A percentile compares a stretch with the other conserved stretches of the same genome.
Evolutionary conservation across 2,113 vertebrate genomes (phyloP).

Genomic region (Strigops habroptila): DNA sequence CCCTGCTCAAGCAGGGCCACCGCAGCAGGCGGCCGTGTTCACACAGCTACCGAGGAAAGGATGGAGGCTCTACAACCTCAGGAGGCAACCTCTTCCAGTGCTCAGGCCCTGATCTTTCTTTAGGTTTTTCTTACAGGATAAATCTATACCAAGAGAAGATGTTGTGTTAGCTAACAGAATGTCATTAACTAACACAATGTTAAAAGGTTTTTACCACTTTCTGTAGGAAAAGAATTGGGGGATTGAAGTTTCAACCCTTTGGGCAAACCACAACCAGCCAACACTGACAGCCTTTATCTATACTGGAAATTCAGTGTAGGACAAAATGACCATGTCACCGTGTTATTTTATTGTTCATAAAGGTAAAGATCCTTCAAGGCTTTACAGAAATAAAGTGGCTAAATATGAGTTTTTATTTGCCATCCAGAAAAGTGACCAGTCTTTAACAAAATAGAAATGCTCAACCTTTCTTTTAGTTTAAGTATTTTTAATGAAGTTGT

Average conservation of each 20-base stretch:
- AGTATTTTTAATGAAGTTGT: background rate
- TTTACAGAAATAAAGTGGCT: background rate
- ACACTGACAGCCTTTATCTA: background rate
- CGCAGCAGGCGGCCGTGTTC: background rate
- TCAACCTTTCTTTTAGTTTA: background rate
- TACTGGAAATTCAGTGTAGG: background rate
- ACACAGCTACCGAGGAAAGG: background rate
- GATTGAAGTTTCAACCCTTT: background rate
- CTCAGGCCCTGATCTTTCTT: background rate
- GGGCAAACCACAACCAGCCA: background rate
- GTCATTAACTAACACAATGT: background rate
- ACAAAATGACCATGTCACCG: background rate
- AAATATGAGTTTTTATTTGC: background rate
- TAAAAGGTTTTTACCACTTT: background rate
- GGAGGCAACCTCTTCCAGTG: background rate
- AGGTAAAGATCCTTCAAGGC: background rate
- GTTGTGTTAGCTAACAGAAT: background rate
- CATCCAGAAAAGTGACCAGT: background rate
- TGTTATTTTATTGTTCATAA: background rate
- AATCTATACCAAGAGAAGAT: background rate
- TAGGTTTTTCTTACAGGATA: background rate
- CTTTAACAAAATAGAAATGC: background rate
- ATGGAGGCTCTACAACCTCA: background rate
- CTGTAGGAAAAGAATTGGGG: background rate
- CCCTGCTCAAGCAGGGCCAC: background rate